Percentiles rank a stretch among this genome's conserved stretches.
phyloP scores from a whole-genome alignment of 1,140 invertebrate species.

The Pachypeltis micranthus region DNA sequence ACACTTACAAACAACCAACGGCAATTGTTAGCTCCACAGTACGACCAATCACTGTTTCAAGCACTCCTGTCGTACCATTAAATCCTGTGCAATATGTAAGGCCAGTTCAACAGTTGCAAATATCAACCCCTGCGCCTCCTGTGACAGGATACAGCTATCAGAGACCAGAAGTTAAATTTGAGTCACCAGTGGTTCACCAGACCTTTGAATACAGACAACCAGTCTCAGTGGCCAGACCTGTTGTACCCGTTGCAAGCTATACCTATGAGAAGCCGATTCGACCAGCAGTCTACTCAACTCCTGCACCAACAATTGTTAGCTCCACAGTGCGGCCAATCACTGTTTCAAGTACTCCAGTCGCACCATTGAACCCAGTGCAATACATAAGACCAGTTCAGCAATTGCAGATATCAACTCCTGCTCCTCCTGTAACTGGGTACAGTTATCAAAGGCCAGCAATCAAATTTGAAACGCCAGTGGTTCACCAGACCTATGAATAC shows the following conservation, averaged over 20 bases:
- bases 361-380: slow-evolving; percentile 22
- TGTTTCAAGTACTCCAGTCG: slow-evolving; percentile 17
- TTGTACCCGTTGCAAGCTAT: neutral
- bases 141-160: slow-evolving; percentile 3
- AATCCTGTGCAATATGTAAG: slow-evolving; percentile 22
- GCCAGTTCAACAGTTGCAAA: neutral
- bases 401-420: neutral
- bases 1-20: neutral
- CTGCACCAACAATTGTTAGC: slow-evolving; percentile 6
- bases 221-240: neutral
- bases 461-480: slow-evolving; percentile 9
- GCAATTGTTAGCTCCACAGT: neutral
- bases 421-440: slow-evolving; percentile 1
- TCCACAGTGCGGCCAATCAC: neutral
- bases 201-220: no score
- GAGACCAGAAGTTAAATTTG: no score
- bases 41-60: slow-evolving; percentile 14
- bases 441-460: slow-evolving; percentile 9
- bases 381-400: slow-evolving; percentile 7
- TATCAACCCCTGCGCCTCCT: slow-evolving; percentile 6
- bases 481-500: slow-evolving; percentile 1
- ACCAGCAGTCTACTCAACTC: neutral
- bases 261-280: neutral
- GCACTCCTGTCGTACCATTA: slow-evolving; percentile 20
- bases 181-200: slow-evolving; percentile 23